Evolutionary conservation across 2,113 vertebrate species (phyloP).

Genomic region (Melanocharis versteri): DNA sequence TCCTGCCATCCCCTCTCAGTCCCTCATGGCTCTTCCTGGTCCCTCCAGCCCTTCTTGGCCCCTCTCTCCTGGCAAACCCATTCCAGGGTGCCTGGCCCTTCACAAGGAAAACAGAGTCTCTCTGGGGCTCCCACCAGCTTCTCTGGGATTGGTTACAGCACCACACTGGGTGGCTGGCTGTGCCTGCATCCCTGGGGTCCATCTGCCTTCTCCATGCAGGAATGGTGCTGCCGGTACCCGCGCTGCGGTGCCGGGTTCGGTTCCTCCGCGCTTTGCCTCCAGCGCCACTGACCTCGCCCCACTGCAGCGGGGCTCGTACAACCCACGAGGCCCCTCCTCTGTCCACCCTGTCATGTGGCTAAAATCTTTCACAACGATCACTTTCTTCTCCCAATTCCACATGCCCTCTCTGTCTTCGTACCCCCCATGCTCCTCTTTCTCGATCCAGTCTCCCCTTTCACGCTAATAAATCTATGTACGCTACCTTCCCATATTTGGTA

Average conservation of each 20-base stretch:
- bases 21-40: neutral
- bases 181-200: neutral
- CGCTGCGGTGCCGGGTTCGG: neutral
- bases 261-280: too few species aligned
- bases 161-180: neutral
- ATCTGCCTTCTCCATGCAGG: neutral
- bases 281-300: neutral
- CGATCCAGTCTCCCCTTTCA: neutral
- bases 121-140: neutral
- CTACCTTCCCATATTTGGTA: neutral
- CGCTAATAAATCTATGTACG: neutral
- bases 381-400: neutral
- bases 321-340: neutral
- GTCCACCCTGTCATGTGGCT: neutral
- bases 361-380: neutral
- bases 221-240: neutral
- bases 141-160: neutral
- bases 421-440: neutral
- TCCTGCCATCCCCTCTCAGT: neutral
- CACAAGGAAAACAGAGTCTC: neutral
- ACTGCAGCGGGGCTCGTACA: neutral
- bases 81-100: neutral
- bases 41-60: neutral
- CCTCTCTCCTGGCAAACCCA: neutral
- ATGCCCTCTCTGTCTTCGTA: neutral